phyloP scores from a whole-genome alignment of 2,113 vertebrate genomes.

The Nerophis ophidion region DNA sequence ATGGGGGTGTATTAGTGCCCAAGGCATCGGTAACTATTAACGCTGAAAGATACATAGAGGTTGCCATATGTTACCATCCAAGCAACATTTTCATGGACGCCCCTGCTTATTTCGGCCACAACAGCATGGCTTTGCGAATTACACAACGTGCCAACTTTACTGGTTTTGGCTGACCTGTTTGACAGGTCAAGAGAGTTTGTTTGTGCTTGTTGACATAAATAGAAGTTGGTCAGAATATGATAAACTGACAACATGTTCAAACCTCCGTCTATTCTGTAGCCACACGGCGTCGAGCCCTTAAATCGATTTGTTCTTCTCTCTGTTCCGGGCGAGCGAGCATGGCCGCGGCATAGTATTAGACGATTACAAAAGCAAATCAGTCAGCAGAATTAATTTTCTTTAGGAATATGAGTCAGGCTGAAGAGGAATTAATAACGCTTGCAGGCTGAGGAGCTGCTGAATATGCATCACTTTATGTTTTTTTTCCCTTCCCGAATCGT shows the following conservation, averaged over 20 bases:
- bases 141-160: too few relatives aligned
- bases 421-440: conserved; percentile 61
- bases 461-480: conserved; percentile 58
- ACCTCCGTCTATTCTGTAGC: conserved; percentile 60
- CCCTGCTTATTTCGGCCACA: too few relatives aligned
- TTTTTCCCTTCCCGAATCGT: conserved; percentile 12
- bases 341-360: conserved; percentile 67
- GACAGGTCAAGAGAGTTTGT: too few relatives aligned
- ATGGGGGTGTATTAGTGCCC: too few relatives aligned
- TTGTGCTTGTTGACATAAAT: conserved; percentile 24
- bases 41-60: neutral
- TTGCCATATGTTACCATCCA: too few relatives aligned
- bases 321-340: conserved; percentile 67
- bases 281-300: conserved; percentile 37
- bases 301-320: conserved; percentile 66
- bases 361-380: conserved; percentile 76
- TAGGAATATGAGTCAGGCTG: conserved; percentile 61
- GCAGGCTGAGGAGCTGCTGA: conserved; percentile 36
- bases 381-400: conserved; percentile 70
- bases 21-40: too few relatives aligned
- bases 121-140: too few relatives aligned
- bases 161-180: conserved; percentile 18
- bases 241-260: conserved; percentile 41
- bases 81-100: too few relatives aligned
- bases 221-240: conserved; percentile 37